These are phyloP conservation scores for Cassiopea andromeda DNA, from an alignment of 30 jellyfish, hydroid and myxozoan genomes.

Conservation along the genomic window DNA sequence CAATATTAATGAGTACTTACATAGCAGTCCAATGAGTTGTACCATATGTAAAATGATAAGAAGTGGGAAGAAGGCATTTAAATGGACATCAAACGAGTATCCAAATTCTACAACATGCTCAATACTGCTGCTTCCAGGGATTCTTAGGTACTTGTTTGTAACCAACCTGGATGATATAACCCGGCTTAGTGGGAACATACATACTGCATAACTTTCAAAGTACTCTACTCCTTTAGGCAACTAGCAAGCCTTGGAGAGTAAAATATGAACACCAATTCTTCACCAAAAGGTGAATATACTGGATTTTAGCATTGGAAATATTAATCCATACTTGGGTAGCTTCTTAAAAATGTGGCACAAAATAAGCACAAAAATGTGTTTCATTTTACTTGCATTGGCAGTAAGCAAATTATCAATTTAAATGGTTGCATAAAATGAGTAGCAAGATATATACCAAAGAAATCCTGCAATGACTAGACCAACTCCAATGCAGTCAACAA, in stretches of 20 bases:
- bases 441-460: conserved; percentile 43
- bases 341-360: no score
- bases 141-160: conserved; percentile 87
- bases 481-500: conserved; percentile 95
- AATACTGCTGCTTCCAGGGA: conserved; percentile 83
- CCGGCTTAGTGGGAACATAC: background rate
- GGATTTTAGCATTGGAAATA: no score
- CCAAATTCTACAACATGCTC: conserved; percentile 94
- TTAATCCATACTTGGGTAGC: no score
- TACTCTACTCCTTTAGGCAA: no score
- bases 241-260: no score
- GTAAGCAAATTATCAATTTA: no score
- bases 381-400: no score
- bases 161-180: conserved; percentile 48
- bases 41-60: conserved; percentile 86
- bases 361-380: no score
- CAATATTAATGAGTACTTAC: conserved; percentile 53
- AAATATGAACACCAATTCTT: no score
- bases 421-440: no score
- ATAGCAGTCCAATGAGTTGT: conserved; percentile 74
- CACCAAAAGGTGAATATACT: no score
- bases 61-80: conserved; percentile 95
- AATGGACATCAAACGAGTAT: conserved; percentile 95
- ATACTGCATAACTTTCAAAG: no score
- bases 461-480: conserved; percentile 94